These are phyloP conservation scores for Aphidius colemani DNA, from an alignment of 2,888 invertebrate species.

Conservation along the genomic window DNA sequence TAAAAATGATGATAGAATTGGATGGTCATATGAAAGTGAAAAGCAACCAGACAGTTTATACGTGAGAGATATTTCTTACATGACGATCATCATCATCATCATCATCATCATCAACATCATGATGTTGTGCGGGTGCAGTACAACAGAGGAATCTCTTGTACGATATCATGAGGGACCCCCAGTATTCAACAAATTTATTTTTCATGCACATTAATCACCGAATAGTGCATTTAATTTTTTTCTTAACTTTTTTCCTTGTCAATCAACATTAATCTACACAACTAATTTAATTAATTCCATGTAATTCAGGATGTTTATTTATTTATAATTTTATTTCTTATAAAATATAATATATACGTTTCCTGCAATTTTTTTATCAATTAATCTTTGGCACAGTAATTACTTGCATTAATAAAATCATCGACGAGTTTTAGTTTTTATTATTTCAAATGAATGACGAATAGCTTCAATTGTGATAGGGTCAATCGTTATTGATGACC, in stretches of 20 bases:
- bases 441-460: slow-evolving; percentile 25
- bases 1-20: slow-evolving; percentile 28
- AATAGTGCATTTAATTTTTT: too few relatives aligned
- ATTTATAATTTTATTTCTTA: too few relatives aligned
- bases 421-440: too few relatives aligned
- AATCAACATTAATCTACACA: too few relatives aligned
- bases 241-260: too few relatives aligned
- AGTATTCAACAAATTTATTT: background rate
- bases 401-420: too few relatives aligned
- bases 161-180: slow-evolving; percentile 13
- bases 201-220: too few relatives aligned
- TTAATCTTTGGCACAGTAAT: too few relatives aligned
- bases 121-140: slow-evolving; percentile 19
- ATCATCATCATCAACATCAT: background rate
- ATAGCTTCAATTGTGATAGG: slow-evolving; percentile 32
- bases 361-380: too few relatives aligned
- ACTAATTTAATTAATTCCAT: too few relatives aligned
- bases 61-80: slow-evolving; percentile 23
- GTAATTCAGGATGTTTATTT: too few relatives aligned
- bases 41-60: slow-evolving; percentile 26
- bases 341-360: too few relatives aligned
- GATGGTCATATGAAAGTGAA: slow-evolving; percentile 34
- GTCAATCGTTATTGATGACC: slow-evolving; percentile 37
- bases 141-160: slow-evolving; percentile 28
- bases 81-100: background rate